Evolutionary conservation across 2,888 invertebrate genomes (phyloP), one percentile per base, ranked within the genome.

Genomic region (Tenthredo notha): DNA sequence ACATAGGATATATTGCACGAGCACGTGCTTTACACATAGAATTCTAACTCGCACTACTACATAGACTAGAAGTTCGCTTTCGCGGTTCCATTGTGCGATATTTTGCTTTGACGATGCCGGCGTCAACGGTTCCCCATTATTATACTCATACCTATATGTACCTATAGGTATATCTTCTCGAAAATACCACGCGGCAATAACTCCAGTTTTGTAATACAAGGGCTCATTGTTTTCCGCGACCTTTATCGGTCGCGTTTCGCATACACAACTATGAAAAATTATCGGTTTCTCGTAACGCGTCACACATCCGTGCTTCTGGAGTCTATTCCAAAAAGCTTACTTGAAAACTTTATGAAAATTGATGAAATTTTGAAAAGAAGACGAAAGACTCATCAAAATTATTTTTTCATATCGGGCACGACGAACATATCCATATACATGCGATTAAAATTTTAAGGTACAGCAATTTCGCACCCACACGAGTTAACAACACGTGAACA

Each of bases 81-180:
- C 61, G 18, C 54, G 72, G 37, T 67, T 74, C 65, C 85, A 87
- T 86, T 87, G 86, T 86, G 67, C 67, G 83, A 82, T 80, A 85
- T 84, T 84, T 74, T 77, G 85, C 88, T 90, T 90, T 88, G 89
- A 90, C 87, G 88, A 84, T 85, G 87, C 87, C 86, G 88, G 82
- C 88, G 77, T 84, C 70, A 21, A 84, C 86, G 86, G 77, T 87
- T 61, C 25, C 33, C 70, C 33, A 70, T 37, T 37, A 70, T 37
- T 70, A 29, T 70, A 25, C 61, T 37, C 70, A 15, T 40, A n/a
- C 12, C 21, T 5, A 37, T 33, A 6, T 70, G 1, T 29, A 6
- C 47, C n/a, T n/a, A 6, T 40, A 12, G 25, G 15, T 12, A 40
- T 74, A 47, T n/a, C 74, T 43, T 6, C 21, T 74, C 21, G 40